Base-by-base conservation (phyloP, 2,797 vertebrate genomes). In the Gymnoscopelus microlampas region DNA sequence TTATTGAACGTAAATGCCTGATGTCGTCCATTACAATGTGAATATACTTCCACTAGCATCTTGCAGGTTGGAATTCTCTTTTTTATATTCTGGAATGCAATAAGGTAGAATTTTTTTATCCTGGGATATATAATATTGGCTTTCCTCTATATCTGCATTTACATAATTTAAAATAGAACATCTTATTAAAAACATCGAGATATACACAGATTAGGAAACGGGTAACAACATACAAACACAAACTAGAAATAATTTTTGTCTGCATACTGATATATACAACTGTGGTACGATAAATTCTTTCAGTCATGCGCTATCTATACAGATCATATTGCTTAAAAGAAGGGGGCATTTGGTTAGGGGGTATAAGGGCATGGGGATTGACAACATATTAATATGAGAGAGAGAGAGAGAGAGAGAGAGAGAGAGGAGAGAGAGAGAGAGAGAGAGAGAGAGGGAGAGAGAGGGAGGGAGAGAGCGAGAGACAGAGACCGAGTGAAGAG, bases 321-420 rank as follows among this genome's bases (percentile, higher is more conserved):
- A 94, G 91, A 96, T 98, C 96, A 97, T 99, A 99, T 99, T 99
- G 98, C 98, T 99, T 99, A 98, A 98, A 98, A 98, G 96, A 98
- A 97, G 97, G 97, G 95, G 95, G 92, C 93, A 91, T 95, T 90
- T 95, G 92, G 93, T 93, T 87, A 86, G 77, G 82, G 92, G 84
- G 74, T 85, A 84, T 78, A 78, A 80, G 86, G 88, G 85, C 76
- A 76, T 76, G 51, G 85, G 87, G 81, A 86, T 93, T 93, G 88
- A 93, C 94, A 94, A 95, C 78, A 94, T 90, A 94, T 92, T 19
- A 70, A 85, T 47, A 76, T 71, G 54, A 82, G 74, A 74, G 60
- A 74, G 44, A 75, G 68, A 68, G 53, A 19, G 75, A 68, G 5
- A 44, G 60, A 60, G 39, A 56, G 7, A 56, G 54, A 24, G 19